Conservation (phyloP, 1,140 invertebrate species). For the honey bee (Apis mellifera) region DNA sequence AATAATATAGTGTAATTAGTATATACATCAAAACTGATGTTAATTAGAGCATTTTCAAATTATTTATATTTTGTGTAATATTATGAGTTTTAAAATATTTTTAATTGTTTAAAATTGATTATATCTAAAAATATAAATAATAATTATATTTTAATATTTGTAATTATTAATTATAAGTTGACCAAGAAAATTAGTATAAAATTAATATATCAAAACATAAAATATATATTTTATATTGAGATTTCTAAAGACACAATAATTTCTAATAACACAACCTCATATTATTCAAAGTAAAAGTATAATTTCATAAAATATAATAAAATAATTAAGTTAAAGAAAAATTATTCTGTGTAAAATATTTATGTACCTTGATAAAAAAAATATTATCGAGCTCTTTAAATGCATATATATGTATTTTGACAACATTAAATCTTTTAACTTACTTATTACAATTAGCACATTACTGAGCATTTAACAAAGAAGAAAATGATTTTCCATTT, state of each 20-base stretch:
- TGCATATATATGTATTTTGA: background rate
- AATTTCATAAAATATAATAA: slow-evolving; percentile 25
- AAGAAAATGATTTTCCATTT: background rate
- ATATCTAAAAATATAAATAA: background rate
- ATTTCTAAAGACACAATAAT: slow-evolving; percentile 19
- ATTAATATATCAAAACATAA: background rate
- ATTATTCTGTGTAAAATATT: background rate
- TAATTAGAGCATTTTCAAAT: slow-evolving; percentile 17
- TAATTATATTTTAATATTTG: background rate
- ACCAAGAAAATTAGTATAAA: background rate
- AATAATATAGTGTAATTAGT: slow-evolving; percentile 23
- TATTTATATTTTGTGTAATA: background rate
- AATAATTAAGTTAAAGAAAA: background rate
- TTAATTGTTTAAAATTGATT: background rate
- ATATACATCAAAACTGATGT: slow-evolving; percentile 2
- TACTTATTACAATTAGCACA: slow-evolving; percentile 3
- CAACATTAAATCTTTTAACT: slow-evolving; percentile 1
- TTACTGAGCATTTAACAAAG: slow-evolving; percentile 1
- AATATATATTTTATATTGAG: background rate
- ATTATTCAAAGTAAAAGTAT: background rate
- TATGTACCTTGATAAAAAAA: background rate
- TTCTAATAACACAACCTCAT: slow-evolving; percentile 16
- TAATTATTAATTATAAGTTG: background rate
- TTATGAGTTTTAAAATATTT: too few relatives aligned
- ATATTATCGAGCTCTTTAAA: background rate